These are phyloP conservation scores for Anguilla japonica DNA, from an alignment of 2,113 vertebrate species.

Conservation along the genomic window DNA sequence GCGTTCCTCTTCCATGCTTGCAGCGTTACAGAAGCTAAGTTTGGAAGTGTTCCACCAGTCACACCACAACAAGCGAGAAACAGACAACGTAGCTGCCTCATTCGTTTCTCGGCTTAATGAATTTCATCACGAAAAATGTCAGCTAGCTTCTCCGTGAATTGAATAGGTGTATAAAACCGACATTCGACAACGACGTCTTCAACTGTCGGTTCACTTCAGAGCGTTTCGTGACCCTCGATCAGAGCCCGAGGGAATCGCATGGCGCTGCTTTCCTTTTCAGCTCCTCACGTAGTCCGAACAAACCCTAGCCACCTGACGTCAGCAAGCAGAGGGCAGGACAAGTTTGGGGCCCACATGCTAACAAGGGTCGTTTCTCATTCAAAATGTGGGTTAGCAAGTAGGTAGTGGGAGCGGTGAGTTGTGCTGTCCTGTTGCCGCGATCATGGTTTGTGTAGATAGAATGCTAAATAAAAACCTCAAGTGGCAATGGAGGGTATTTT, in stretches of 20 bases:
- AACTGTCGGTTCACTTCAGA: neutral
- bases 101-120: slow-evolving; percentile 41
- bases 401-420: neutral
- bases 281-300: slow-evolving; percentile 33
- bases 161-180: neutral
- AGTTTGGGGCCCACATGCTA: neutral
- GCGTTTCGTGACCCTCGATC: neutral
- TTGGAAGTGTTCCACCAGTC: slow-evolving; percentile 58
- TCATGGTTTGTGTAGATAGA: neutral
- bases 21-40: slow-evolving; percentile 45
- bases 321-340: neutral
- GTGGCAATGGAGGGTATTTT: too few relatives aligned
- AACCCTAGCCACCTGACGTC: slow-evolving; percentile 31
- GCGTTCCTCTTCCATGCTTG: slow-evolving; percentile 57
- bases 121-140: slow-evolving; percentile 29
- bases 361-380: slow-evolving; percentile 26
- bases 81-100: slow-evolving; percentile 25
- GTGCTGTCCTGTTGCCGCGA: neutral
- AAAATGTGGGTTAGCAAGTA: neutral
- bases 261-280: slow-evolving; percentile 51
- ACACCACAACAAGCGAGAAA: slow-evolving; percentile 56
- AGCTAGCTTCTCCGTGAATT: slow-evolving; percentile 26
- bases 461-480: neutral
- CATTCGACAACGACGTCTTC: slow-evolving; percentile 21
- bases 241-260: slow-evolving; percentile 41